Evolutionary conservation across 2,888 invertebrate genomes (phyloP), one percentile per base, ranked within the genome.

Genomic region (Lasioglossum morio): DNA sequence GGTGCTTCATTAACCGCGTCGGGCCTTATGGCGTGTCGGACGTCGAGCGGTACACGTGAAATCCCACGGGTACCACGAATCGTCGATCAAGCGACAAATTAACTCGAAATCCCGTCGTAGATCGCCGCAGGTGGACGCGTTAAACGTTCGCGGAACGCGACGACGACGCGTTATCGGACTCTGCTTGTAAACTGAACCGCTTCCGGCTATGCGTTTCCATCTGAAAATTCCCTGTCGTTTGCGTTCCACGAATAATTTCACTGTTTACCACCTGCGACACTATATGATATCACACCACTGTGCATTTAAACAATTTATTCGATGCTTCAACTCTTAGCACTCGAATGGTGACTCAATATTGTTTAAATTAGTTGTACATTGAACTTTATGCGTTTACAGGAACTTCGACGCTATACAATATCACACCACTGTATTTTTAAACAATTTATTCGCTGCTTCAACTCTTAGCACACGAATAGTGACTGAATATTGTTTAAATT

Each of bases 71-170:
- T 87, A 82, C 89, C 84, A 84, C 92, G 92, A 89, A 88, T 92
- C 92, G 92, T 88, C 91, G 91, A 88, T 91, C 92, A 92, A 92
- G 90, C 92, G 93, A 93, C 92, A 93, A 93, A 93, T 93, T 93
- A 93, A 92, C 93, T 88, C 72, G 72, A 78, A 79, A 82, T 81
- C 90, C 86, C 81, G 72, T 82, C 82, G 86, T 79, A 85, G 81
- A 79, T 77, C 86, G 85, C 76, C 79, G 76, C 80, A 69, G 86
- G 73, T 79, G 85, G 73, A 63, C 81, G 76, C 85, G 81, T 86
- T 85, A 82, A 85, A 77, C 77, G 86, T 74, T 81, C 85, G 79
- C 70, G 79, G 85, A 79, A 86, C 79, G 81, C 48, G 77, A 84
- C 81, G 81, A 82, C 79, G 77, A 34, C 46, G 57, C 79, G 82